A percentile compares a stretch with the other conserved stretches of the same genome.
Conservation (phyloP, 2,113 vertebrate genomes). For the Psilopsiagon aymara region DNA sequence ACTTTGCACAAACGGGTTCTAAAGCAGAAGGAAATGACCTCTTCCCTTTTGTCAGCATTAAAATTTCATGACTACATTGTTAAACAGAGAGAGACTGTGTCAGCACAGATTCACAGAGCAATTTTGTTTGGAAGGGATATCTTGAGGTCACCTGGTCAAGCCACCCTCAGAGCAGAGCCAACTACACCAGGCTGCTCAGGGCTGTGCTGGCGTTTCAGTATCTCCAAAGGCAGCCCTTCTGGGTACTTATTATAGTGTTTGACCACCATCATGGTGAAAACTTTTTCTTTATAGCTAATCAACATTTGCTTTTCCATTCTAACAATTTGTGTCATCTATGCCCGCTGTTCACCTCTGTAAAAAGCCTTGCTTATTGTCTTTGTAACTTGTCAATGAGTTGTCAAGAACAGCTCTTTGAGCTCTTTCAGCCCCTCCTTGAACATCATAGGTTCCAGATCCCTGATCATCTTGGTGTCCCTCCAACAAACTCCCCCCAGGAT, state of each 20-base stretch:
- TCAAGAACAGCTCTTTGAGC: not conserved
- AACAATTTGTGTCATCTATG: not conserved
- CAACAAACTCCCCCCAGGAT: not conserved
- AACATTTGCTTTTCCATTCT: not conserved
- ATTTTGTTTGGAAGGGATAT: constrained; percentile 30
- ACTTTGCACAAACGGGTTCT: not conserved
- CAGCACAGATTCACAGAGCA: not conserved
- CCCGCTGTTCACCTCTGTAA: not conserved
- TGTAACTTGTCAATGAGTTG: not conserved
- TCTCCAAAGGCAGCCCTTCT: not conserved
- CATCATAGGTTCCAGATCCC: not conserved
- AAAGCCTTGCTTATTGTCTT: not conserved
- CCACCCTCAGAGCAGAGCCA: not conserved
- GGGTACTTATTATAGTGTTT: not conserved
- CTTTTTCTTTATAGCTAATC: not conserved
- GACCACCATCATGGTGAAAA: not conserved
- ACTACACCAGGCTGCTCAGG: not conserved
- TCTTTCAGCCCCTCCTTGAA: not conserved
- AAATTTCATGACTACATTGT: constrained; percentile 18
- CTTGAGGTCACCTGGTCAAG: constrained; percentile 37
- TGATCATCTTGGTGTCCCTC: not conserved
- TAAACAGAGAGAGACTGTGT: not conserved
- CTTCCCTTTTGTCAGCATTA: constrained; percentile 17
- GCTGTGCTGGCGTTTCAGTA: not conserved
- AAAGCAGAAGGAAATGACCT: not conserved